A percentile compares a stretch with the other conserved stretches of the same genome.
Evolutionary conservation across 2,113 vertebrate genomes (phyloP).

Genomic region (Cottus gobio): DNA sequence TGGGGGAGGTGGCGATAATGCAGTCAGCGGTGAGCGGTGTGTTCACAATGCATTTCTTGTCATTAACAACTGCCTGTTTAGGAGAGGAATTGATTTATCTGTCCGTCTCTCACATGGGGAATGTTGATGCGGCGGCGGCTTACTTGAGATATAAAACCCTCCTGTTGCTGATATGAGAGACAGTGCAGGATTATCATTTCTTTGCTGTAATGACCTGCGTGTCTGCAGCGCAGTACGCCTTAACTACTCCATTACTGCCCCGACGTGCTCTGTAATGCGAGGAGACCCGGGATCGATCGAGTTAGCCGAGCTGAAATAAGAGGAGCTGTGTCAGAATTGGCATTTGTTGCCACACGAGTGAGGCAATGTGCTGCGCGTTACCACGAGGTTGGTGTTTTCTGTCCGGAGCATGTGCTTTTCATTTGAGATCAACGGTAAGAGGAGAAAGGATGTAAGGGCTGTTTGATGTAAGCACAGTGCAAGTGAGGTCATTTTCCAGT

Average conservation of each 20-base stretch:
- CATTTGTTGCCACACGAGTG: conserved; percentile 31
- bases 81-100: conserved; percentile 52
- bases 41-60: conserved; percentile 47
- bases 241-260: conserved; percentile 37
- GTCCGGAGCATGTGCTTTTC: conserved; percentile 75
- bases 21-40: conserved; percentile 24
- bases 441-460: conserved; percentile 74
- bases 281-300: conserved; percentile 56
- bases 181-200: background rate
- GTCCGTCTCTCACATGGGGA: background rate
- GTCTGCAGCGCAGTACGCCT: conserved; percentile 12
- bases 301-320: conserved; percentile 23
- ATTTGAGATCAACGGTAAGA: conserved; percentile 61
- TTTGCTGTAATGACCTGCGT: conserved; percentile 35
- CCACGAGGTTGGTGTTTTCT: conserved; percentile 52
- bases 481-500: conserved; percentile 82
- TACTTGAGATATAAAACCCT: conserved; percentile 25
- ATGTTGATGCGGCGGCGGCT: conserved; percentile 28
- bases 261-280: conserved; percentile 49
- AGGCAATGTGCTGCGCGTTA: conserved; percentile 52
- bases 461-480: conserved; percentile 80
- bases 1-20: conserved; percentile 49
- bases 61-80: conserved; percentile 54
- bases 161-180: conserved; percentile 30
- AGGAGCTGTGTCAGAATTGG: conserved; percentile 31